Base-by-base conservation (phyloP, 1,140 invertebrate species). In the Drosophila azteca region DNA sequence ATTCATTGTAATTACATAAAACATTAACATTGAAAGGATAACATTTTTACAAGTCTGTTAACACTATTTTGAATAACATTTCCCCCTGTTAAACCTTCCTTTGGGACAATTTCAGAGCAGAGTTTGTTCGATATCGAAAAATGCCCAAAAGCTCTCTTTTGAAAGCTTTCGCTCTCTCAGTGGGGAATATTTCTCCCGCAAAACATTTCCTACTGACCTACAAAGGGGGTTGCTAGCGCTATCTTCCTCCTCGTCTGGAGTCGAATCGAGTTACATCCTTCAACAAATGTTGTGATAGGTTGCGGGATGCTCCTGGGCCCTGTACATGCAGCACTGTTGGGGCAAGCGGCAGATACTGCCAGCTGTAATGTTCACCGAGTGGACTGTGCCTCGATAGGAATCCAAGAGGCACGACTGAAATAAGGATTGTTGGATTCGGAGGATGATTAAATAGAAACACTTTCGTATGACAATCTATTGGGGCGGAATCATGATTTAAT, bases 281-380 rank as follows among this genome's bases (percentile, higher is more conserved):
- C 67, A 76, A 75, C 49, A 63, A 82, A 76, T 88, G 82, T 87
- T 87, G 83, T 87, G 83, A 88, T 87, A 87, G 82, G 82, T 87
- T 87, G 61, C 61, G 83, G 75, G 58, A 50, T 59, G 20, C 45
- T 53, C 61, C 44, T 54, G 41, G 43, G 39, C 51, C 68, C 49
- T 43, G 48, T 45, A 54, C 52, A 66, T 61, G 68, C 60, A 43
- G 43, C 29, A 9, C 15, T 52, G 48, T 55, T 66, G 49, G 46
- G 39, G 29, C 71, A 84, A 60, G 61, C 66, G 44, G 20, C 22
- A 8, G 48, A 29, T 48, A 11, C 31, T 39, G 22, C 48, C 41
- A n/a, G 29, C 8, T 9, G 9, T 31, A 35, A 44, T 22, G 58
- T 41, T 41, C 48, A 22, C 3, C 49, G 53, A 68, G 43, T 41